Conservation (phyloP, 2,888 invertebrate species). For the Choristoneura rosaceana region DNA sequence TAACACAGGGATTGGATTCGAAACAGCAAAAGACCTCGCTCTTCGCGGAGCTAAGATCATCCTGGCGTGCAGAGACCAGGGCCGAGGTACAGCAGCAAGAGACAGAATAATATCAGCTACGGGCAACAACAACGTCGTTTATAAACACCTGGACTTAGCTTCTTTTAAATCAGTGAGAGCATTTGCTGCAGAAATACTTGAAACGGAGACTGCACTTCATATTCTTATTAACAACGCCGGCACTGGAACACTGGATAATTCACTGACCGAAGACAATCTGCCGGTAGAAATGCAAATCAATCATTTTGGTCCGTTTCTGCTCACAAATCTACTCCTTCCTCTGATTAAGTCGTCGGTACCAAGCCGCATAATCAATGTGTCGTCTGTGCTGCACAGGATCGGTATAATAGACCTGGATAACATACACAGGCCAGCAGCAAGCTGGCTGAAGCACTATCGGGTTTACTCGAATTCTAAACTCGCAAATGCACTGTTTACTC, state of each 20-base stretch:
- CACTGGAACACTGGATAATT: slow-evolving; percentile 87
- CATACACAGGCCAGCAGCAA: slow-evolving; percentile 87
- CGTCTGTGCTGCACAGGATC: slow-evolving; percentile 89
- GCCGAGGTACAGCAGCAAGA: slow-evolving; percentile 61
- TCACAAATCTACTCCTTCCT: slow-evolving; percentile 93
- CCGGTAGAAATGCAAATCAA: slow-evolving; percentile 95
- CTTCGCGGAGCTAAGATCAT: slow-evolving; percentile 81
- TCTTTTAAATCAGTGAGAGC: slow-evolving; percentile 90
- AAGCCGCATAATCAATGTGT: slow-evolving; percentile 90
- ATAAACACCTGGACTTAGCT: slow-evolving; percentile 88
- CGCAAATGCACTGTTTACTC: slow-evolving; percentile 89
- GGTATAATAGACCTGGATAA: slow-evolving; percentile 88
- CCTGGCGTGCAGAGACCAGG: slow-evolving; percentile 78
- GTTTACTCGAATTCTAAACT: slow-evolving; percentile 90
- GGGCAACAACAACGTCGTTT: slow-evolving; percentile 87
- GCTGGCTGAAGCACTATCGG: slow-evolving; percentile 74
- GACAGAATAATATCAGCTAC: slow-evolving; percentile 87
- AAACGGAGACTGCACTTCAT: slow-evolving; percentile 88
- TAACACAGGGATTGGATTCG: slow-evolving; percentile 67
- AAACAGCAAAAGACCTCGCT: slow-evolving; percentile 69
- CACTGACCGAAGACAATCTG: slow-evolving; percentile 90
- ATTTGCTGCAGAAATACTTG: slow-evolving; percentile 90
- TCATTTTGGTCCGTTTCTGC: slow-evolving; percentile 94
- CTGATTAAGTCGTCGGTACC: slow-evolving; percentile 88
- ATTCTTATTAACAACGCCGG: slow-evolving; percentile 95